Evolutionary conservation across 2,888 invertebrate species (phyloP).

Genomic region (Chydorus sphaericus): DNA sequence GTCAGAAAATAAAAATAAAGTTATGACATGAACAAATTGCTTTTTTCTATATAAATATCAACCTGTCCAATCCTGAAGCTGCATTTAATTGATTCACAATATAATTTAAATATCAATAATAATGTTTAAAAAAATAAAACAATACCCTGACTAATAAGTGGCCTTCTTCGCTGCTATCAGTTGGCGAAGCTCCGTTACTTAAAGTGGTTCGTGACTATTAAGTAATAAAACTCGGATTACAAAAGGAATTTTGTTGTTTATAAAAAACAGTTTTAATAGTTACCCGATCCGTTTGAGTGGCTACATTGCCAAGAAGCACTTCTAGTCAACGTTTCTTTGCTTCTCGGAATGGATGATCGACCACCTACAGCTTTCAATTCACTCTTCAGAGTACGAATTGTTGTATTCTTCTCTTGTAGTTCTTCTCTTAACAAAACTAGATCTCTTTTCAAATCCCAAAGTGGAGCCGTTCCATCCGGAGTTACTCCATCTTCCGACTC

Average conservation of each 20-base stretch:
- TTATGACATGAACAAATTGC: background rate
- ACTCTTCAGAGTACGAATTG: constrained; percentile 2
- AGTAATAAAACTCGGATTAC: background rate
- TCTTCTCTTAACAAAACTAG: constrained; percentile 6
- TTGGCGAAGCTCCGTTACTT: constrained; percentile 1
- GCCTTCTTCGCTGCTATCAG: constrained; percentile 2
- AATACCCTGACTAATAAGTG: constrained; percentile 7
- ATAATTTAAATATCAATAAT: background rate
- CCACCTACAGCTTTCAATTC: background rate
- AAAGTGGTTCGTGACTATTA: background rate
- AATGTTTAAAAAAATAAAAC: background rate
- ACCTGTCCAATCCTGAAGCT: constrained; percentile 13
- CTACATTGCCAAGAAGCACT: constrained; percentile 1
- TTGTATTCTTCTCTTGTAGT: constrained; percentile 7
- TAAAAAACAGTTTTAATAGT: background rate
- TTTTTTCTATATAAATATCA: background rate
- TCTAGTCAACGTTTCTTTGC: background rate
- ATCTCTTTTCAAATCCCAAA: constrained; percentile 10
- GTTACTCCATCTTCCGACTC: background rate
- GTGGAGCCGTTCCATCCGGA: background rate
- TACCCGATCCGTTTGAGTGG: constrained; percentile 11
- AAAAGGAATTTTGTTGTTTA: background rate
- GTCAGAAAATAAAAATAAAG: background rate
- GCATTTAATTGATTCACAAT: background rate
- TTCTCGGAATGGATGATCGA: background rate